A percentile compares a stretch with the other conserved stretches of the same genome.
phyloP scores from a whole-genome alignment of 2,888 invertebrate species.

The Platerodrilus igneus region DNA sequence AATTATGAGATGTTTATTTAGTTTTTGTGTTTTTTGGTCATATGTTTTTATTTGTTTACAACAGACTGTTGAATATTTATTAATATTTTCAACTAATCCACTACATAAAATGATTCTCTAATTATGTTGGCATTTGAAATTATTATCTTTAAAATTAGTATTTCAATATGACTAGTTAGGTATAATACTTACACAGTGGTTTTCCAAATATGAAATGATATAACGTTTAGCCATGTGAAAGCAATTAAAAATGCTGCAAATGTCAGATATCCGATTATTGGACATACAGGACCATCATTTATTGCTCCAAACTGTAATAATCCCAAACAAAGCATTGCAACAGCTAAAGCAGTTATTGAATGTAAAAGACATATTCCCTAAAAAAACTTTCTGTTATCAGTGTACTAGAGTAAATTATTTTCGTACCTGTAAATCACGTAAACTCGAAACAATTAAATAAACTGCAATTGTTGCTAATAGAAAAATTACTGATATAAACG shows the following conservation, averaged over 20 bases:
- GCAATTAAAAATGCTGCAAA: slow-evolving; percentile 57
- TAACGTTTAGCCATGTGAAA: slow-evolving; percentile 70
- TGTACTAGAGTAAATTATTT: background rate
- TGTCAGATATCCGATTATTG: slow-evolving; percentile 45
- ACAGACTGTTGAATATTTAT: too few relatives aligned
- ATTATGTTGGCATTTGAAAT: too few relatives aligned
- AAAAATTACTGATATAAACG: slow-evolving; percentile 49
- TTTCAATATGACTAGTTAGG: background rate
- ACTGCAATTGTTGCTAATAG: slow-evolving; percentile 56
- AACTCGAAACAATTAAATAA: slow-evolving; percentile 57
- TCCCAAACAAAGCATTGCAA: slow-evolving; percentile 57
- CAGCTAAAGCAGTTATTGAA: slow-evolving; percentile 55
- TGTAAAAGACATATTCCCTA: slow-evolving; percentile 64
- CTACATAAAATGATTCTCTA: too few relatives aligned
- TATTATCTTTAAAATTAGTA: too few relatives aligned
- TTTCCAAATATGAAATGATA: slow-evolving; percentile 64
- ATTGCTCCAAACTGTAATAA: slow-evolving; percentile 52
- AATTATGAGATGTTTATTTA: too few relatives aligned
- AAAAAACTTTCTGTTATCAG: too few relatives aligned
- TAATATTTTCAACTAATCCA: too few relatives aligned
- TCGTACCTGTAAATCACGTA: slow-evolving; percentile 52
- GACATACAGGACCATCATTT: slow-evolving; percentile 48
- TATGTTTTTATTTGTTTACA: too few relatives aligned
- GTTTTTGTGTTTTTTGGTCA: too few relatives aligned
- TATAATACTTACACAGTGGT: slow-evolving; percentile 57